Conservation (phyloP, 2,888 invertebrate genomes). For the Lycaena phlaeas region DNA sequence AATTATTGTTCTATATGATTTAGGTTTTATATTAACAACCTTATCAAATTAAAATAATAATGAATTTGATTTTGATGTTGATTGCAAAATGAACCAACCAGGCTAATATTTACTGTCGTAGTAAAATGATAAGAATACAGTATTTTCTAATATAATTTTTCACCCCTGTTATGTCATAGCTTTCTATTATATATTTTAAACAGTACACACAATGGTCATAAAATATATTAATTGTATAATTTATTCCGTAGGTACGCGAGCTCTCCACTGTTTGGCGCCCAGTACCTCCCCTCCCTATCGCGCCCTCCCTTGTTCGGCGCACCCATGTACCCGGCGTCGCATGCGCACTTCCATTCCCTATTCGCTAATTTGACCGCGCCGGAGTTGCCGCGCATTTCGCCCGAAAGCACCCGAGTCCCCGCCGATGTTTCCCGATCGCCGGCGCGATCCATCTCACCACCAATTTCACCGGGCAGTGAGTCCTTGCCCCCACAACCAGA, state of each 20-base stretch:
- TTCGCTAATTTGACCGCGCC: constrained; percentile 83
- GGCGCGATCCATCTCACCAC: constrained; percentile 65
- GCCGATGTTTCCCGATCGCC: constrained; percentile 43
- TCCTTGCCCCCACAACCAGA: constrained; percentile 55
- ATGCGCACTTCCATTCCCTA: constrained; percentile 85
- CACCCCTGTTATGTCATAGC: too few species aligned
- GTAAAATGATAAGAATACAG: too few species aligned
- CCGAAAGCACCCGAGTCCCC: constrained; percentile 41
- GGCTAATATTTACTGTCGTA: too few species aligned
- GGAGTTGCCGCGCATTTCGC: constrained; percentile 47
- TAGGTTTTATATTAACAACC: too few species aligned
- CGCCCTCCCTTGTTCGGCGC: constrained; percentile 56
- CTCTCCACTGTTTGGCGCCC: constrained; percentile 52
- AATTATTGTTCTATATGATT: too few species aligned
- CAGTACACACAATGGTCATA: not conserved
- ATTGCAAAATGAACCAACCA: too few species aligned
- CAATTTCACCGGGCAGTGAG: constrained; percentile 63
- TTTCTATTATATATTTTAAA: too few species aligned
- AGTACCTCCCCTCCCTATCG: constrained; percentile 52
- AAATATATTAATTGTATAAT: constrained; percentile 4
- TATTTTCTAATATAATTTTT: too few species aligned
- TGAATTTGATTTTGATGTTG: too few species aligned
- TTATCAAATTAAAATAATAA: too few species aligned
- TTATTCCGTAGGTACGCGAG: constrained; percentile 48
- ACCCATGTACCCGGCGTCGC: constrained; percentile 58